A percentile compares a stretch with the other conserved stretches of the same genome.
These are phyloP conservation scores for Semnornis frantzii DNA, from an alignment of 2,113 vertebrate species.

Conservation along the genomic window DNA sequence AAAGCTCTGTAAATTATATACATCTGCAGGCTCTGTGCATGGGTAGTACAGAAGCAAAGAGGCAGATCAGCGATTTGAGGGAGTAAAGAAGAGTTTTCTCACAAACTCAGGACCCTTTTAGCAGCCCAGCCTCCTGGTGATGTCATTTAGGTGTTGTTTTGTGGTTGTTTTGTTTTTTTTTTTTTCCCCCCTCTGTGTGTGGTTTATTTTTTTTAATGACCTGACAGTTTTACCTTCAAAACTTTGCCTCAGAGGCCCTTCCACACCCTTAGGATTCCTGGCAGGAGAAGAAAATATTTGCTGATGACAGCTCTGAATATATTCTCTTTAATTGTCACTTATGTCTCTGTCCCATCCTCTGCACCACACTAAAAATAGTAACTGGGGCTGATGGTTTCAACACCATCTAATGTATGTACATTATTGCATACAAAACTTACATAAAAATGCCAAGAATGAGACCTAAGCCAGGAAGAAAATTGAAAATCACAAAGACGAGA, in stretches of 20 bases:
- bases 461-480: slow-evolving; percentile 33
- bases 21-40: slow-evolving; percentile 24
- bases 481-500: slow-evolving; percentile 49
- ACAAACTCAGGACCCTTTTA: neutral
- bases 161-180: neutral
- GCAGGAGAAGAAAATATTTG: slow-evolving; percentile 46
- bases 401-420: slow-evolving; percentile 39
- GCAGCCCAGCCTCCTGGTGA: neutral
- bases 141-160: neutral
- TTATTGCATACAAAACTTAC: slow-evolving; percentile 21
- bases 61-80: neutral
- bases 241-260: slow-evolving; percentile 26
- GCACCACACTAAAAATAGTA: slow-evolving; percentile 51
- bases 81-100: neutral
- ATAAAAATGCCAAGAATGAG: slow-evolving; percentile 46
- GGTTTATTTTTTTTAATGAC: neutral
- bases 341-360: slow-evolving; percentile 54
- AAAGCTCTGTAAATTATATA: slow-evolving; percentile 68
- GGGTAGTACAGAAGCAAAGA: slow-evolving; percentile 24
- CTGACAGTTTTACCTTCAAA: slow-evolving; percentile 18
- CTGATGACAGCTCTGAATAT: slow-evolving; percentile 53
- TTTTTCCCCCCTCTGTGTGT: neutral
- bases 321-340: slow-evolving; percentile 64
- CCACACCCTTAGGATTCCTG: slow-evolving; percentile 22
- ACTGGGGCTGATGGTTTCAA: slow-evolving; percentile 40